Percentiles rank a stretch among this genome's conserved stretches.
Evolutionary conservation across 2,113 vertebrate genomes (phyloP).

Genomic region (Toxotes jaculatrix): DNA sequence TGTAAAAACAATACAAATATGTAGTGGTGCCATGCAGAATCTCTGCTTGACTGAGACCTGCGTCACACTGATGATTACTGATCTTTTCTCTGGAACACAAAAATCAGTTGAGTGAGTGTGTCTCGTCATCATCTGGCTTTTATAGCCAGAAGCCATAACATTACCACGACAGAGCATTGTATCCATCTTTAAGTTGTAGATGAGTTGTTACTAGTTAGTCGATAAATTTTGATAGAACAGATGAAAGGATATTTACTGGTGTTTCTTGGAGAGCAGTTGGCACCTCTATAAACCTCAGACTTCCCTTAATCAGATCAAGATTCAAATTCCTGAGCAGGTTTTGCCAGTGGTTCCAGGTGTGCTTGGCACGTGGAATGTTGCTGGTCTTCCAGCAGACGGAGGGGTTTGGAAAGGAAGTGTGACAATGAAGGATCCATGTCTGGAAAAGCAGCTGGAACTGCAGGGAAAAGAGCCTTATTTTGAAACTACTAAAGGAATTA

Average conservation of each 20-base stretch:
- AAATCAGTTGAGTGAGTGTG: background rate
- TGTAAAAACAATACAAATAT: too few relatives aligned
- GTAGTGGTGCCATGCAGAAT: too few relatives aligned
- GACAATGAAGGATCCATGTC: background rate
- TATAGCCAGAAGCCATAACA: background rate
- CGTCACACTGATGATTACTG: too few relatives aligned
- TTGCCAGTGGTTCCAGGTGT: constrained; percentile 38
- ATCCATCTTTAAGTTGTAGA: constrained; percentile 5
- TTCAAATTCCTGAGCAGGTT: background rate
- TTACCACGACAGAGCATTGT: too few relatives aligned
- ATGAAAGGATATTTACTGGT: constrained; percentile 23
- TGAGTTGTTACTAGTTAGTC: background rate
- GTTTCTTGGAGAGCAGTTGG: constrained; percentile 8
- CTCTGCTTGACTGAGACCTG: too few relatives aligned
- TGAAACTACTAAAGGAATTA: background rate
- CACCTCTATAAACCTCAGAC: background rate
- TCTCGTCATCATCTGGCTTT: background rate
- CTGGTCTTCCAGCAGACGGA: background rate
- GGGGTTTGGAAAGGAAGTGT: background rate
- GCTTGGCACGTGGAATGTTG: constrained; percentile 1
- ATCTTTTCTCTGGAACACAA: background rate
- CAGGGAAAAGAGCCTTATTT: background rate
- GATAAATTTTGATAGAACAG: constrained; percentile 3
- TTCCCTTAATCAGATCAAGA: constrained; percentile 26
- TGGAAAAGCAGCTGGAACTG: background rate